Conservation (phyloP, 2,888 invertebrate genomes). For the Oligia fasciuncula region DNA sequence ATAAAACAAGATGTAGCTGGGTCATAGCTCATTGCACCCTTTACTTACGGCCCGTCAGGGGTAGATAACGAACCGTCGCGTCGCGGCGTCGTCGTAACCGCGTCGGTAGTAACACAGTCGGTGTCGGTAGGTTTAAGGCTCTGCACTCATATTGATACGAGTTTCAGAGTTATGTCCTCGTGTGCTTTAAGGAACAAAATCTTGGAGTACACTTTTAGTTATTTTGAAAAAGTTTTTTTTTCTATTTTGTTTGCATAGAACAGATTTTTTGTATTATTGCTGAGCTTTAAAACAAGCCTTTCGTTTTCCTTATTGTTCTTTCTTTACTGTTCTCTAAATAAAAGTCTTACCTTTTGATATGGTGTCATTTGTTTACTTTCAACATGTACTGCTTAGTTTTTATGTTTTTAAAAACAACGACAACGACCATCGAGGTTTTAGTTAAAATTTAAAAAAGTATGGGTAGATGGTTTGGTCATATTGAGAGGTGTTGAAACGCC, state of each 20-base stretch:
- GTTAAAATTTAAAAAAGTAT: too few relatives aligned
- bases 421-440: too few relatives aligned
- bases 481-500: too few relatives aligned
- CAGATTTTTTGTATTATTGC: background rate
- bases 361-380: too few relatives aligned
- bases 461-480: too few relatives aligned
- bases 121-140: background rate
- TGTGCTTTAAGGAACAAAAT: background rate
- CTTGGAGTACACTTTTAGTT: conserved; percentile 3
- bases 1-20: conserved; percentile 24
- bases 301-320: background rate
- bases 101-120: background rate
- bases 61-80: background rate
- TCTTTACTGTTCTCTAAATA: background rate
- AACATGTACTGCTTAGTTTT: too few relatives aligned
- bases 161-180: background rate
- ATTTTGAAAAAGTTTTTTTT: background rate
- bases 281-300: background rate
- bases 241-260: background rate
- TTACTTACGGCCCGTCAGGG: background rate
- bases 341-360: too few relatives aligned
- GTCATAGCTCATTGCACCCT: conserved; percentile 13
- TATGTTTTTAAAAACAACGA: too few relatives aligned
- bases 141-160: background rate
- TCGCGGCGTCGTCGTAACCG: too few relatives aligned